Evolutionary conservation across 23 tunicate species (phyloP), one percentile per base, ranked within the genome.

Genomic region (Corella eumyota): DNA sequence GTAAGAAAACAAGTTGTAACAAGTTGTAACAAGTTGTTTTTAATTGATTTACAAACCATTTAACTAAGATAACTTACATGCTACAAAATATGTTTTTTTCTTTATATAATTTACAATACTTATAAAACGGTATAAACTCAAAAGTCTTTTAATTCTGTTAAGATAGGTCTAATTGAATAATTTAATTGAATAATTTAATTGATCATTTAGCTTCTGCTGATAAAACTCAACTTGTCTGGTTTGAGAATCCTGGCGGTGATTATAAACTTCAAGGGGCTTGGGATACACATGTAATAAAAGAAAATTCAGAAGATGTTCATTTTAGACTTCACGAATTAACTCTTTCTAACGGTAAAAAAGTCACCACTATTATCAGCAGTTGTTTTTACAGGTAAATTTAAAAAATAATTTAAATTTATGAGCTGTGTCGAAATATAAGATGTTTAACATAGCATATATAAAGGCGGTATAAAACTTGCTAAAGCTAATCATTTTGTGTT

Each of bases 331-430:
- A 75, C 44, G 60, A 68, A 15, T 25, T 84, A 23, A 57, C 72
- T 19, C 60, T 62, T 30, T 72, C 79, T 30, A 69, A 65, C 29
- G 83, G 83, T 2, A 32, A 30, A n/a, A 47, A 28, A 3, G 70
- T 73, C 25, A 68, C 64, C n/a, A 83, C 66, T 3, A 58, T 84
- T 1, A 55, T 74, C 32, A 75, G 94, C 70, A 45, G 74, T 34
- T 83, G 94, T 32, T 84, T 84, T 67, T 84, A 70, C 68, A 74
- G 94, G 94, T 84, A 13, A 2, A 54, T 45, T 3, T 5, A 6
- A 6, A 51, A 5, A 51, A 9, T 19, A n/a, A 7, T 7, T 51
- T 19, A 51, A 7, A 11, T 51, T 6, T 51, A n/a, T 19, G 6
- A 19, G 6, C 6, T 7, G 20, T 51, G 20, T 19, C 57, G 23